Percentiles rank a stretch among this genome's conserved stretches.
Conservation (phyloP, 2,888 invertebrate genomes). For the Drosophila birchii region DNA sequence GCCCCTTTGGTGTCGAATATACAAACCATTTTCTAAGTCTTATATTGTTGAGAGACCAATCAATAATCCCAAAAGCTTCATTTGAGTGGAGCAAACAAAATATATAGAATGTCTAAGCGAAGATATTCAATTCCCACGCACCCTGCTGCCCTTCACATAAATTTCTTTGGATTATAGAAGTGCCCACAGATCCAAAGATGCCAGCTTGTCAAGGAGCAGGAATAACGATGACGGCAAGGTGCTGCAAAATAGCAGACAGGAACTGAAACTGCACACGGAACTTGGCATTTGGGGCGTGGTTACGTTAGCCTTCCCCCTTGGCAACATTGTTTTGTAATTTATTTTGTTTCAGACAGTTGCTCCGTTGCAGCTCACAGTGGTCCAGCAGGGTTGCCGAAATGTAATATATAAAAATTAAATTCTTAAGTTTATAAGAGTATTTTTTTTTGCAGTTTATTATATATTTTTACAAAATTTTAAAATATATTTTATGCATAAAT, state of each 20-base stretch:
- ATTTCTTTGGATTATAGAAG: slow-evolving; percentile 70
- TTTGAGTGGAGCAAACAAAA: slow-evolving; percentile 74
- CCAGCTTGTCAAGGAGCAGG: slow-evolving; percentile 64
- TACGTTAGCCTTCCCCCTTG: background rate
- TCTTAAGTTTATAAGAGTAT: background rate
- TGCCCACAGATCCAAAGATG: slow-evolving; percentile 64
- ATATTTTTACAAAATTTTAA: background rate
- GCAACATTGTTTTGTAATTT: slow-evolving; percentile 80
- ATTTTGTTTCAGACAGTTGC: slow-evolving; percentile 77
- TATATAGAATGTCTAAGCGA: slow-evolving; percentile 43
- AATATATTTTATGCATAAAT: background rate
- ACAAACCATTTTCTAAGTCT: slow-evolving; percentile 8
- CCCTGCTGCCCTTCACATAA: slow-evolving; percentile 25
- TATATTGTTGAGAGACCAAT: slow-evolving; percentile 49
- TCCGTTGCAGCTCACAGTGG: slow-evolving; percentile 25
- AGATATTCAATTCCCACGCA: slow-evolving; percentile 39
- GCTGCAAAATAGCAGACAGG: slow-evolving; percentile 48
- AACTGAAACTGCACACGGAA: slow-evolving; percentile 43
- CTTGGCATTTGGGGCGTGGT: slow-evolving; percentile 35
- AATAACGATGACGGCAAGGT: slow-evolving; percentile 39
- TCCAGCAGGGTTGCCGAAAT: background rate
- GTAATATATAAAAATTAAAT: background rate
- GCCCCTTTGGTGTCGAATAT: background rate
- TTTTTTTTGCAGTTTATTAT: no score
- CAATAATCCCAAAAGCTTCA: slow-evolving; percentile 59